Conservation (phyloP, 2,888 invertebrate species). For the Glyphotaelius pellucidus region DNA sequence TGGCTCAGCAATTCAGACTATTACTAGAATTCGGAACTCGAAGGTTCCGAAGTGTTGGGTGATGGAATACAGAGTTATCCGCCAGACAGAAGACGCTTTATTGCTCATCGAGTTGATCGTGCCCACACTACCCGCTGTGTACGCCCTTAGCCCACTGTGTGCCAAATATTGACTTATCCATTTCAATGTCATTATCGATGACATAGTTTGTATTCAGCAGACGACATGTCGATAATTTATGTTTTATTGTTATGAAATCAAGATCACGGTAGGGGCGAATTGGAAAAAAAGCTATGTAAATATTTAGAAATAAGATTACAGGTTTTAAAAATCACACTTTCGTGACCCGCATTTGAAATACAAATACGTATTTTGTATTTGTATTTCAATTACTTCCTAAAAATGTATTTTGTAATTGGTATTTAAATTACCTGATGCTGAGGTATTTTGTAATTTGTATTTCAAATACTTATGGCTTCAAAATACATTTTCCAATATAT, state of each 20-base stretch:
- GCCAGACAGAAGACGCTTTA: neutral
- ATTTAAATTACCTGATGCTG: no score
- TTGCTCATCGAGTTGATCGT: neutral
- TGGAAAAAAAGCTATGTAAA: neutral
- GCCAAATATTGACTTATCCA: neutral
- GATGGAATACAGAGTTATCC: neutral
- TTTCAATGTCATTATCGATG: constrained; percentile 9
- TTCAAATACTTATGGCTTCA: no score
- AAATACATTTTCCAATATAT: no score
- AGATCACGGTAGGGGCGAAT: constrained; percentile 7
- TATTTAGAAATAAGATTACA: neutral
- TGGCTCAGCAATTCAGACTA: neutral
- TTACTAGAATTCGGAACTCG: neutral
- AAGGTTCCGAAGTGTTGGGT: neutral
- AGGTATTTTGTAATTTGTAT: no score
- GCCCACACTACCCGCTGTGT: neutral
- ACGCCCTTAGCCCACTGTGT: neutral
- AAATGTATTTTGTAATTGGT: no score
- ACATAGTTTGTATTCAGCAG: neutral
- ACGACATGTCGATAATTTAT: constrained; percentile 13
- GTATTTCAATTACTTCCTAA: no score
- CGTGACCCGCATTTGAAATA: no score
- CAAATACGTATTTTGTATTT: no score
- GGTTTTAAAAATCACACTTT: no score
- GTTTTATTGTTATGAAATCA: constrained; percentile 15